phyloP scores from a whole-genome alignment of 2,113 vertebrate genomes.

The Megaleporinus macrocephalus region DNA sequence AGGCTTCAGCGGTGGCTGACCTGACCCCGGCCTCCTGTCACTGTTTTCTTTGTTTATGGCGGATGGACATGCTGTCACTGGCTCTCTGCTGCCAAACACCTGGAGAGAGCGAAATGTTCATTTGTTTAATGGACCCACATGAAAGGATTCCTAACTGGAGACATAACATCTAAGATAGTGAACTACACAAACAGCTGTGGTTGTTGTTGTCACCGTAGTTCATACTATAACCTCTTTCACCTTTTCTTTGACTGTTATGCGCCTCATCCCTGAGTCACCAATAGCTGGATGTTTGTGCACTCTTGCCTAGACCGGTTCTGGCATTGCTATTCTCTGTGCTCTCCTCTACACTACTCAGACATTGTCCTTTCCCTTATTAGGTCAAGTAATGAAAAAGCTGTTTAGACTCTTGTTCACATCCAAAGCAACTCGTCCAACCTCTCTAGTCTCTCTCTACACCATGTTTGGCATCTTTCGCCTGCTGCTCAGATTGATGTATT shows the following conservation, averaged over 20 bases:
- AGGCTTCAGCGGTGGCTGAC: neutral
- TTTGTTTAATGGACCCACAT: constrained; percentile 12
- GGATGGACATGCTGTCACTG: constrained; percentile 31
- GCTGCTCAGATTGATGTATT: constrained; percentile 1
- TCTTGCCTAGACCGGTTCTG: constrained; percentile 5
- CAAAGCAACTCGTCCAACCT: neutral
- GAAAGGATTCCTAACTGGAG: constrained; percentile 23
- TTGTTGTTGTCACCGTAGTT: neutral
- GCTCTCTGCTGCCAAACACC: neutral
- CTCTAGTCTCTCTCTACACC: constrained; percentile 32
- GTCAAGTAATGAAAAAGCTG: constrained; percentile 41
- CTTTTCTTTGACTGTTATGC: neutral
- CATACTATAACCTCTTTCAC: neutral
- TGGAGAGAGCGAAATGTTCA: constrained; percentile 2
- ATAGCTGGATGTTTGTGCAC: neutral
- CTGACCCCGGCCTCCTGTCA: constrained; percentile 1
- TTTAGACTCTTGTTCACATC: constrained; percentile 37
- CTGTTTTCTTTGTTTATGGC: neutral
- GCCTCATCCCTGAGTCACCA: neutral
- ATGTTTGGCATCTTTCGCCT: constrained; percentile 23
- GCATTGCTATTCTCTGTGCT: neutral
- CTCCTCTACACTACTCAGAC: constrained; percentile 13
- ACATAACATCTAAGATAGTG: neutral
- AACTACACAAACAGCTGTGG: neutral
- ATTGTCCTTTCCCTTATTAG: constrained; percentile 56